phyloP scores from a whole-genome alignment of 2,888 invertebrate species.

The Polymixis lichenea region DNA sequence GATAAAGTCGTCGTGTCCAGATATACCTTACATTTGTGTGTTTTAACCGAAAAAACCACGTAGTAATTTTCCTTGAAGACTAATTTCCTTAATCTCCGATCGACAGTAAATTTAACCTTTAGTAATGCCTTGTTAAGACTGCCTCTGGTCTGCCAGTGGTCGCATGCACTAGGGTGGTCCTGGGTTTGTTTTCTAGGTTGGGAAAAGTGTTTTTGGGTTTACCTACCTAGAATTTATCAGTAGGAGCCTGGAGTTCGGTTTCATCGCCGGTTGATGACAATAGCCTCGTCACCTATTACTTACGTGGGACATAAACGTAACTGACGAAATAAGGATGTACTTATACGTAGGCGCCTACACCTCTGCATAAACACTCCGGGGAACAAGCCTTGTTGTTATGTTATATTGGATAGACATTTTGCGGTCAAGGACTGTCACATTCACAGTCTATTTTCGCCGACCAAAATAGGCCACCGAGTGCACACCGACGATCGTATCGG shows the following conservation, averaged over 20 bases:
- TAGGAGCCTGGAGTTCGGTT: neutral
- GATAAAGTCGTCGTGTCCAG: neutral
- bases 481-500: neutral
- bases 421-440: neutral
- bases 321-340: neutral
- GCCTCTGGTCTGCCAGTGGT: neutral
- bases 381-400: neutral
- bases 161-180: neutral
- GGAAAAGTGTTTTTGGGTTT: neutral
- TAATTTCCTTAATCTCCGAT: too few species aligned
- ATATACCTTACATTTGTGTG: neutral
- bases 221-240: neutral
- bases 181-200: neutral
- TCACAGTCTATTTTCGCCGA: neutral
- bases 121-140: neutral
- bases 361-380: neutral
- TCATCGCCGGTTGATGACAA: neutral
- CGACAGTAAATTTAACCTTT: neutral
- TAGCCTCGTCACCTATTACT: neutral
- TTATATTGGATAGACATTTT: neutral
- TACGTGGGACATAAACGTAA: neutral
- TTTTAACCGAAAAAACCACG: neutral
- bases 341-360: too few species aligned
- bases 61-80: neutral
- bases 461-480: neutral